Evolutionary conservation across 2,888 invertebrate species (phyloP).

Genomic region (Uloborus plumipes): DNA sequence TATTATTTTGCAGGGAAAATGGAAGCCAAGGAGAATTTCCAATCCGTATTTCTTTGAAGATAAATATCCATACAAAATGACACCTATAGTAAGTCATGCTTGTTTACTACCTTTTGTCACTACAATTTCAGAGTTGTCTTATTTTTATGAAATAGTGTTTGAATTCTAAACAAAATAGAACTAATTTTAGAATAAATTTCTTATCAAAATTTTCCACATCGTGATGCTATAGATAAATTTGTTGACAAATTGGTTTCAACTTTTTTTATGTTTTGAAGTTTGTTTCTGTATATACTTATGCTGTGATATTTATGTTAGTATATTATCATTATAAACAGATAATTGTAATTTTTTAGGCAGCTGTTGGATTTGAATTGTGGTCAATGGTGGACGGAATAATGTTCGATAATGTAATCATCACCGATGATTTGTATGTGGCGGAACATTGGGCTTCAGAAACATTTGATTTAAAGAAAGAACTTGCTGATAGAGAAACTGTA

Average conservation of each 20-base stretch:
- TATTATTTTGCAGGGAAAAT: constrained; percentile 72
- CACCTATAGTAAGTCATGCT: constrained; percentile 83
- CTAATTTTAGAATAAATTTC: too few relatives aligned
- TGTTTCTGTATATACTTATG: too few relatives aligned
- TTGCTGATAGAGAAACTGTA: constrained; percentile 84
- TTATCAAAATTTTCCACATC: too few relatives aligned
- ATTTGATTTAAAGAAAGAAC: constrained; percentile 86
- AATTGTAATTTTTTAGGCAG: constrained; percentile 77
- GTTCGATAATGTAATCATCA: constrained; percentile 95
- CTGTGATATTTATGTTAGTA: not conserved
- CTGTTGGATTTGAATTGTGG: constrained; percentile 97
- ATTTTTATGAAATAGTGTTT: too few relatives aligned
- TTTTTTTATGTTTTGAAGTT: too few relatives aligned
- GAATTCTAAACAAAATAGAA: too few relatives aligned
- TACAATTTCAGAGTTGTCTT: too few relatives aligned
- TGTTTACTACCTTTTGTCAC: too few relatives aligned
- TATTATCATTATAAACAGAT: not conserved
- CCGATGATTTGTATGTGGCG: constrained; percentile 84
- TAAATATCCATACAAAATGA: constrained; percentile 89
- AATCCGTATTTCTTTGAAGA: constrained; percentile 96
- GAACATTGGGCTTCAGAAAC: constrained; percentile 85
- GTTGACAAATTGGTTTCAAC: too few relatives aligned
- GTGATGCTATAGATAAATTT: too few relatives aligned
- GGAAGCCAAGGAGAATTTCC: constrained; percentile 80
- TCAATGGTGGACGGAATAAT: constrained; percentile 95